A percentile compares a stretch with the other conserved stretches of the same genome.
Conservation (phyloP, 2,888 invertebrate genomes). For the Congeria kusceri region DNA sequence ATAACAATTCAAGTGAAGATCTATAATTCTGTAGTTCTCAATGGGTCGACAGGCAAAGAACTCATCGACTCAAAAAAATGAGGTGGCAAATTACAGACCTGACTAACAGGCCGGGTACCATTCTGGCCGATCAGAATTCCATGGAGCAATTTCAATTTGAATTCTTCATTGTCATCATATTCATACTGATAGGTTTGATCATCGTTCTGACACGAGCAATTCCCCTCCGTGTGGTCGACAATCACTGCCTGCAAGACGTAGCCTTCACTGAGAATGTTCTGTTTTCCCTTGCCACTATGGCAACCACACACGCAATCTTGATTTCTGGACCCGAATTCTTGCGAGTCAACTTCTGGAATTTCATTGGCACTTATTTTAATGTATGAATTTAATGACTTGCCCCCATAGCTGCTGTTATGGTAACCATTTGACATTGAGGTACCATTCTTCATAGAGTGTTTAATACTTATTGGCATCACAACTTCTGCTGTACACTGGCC, state of each 20-base stretch:
- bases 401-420: neutral
- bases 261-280: conserved; percentile 30
- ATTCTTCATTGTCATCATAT: neutral
- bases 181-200: neutral
- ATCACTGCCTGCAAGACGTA: conserved; percentile 46
- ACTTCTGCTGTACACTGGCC: conserved; percentile 6
- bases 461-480: conserved; percentile 14
- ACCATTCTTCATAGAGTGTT: neutral
- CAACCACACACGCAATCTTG: conserved; percentile 33
- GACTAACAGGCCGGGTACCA: conserved; percentile 50
- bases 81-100: conserved; percentile 63
- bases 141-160: neutral
- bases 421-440: neutral
- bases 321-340: neutral
- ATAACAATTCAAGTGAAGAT: too few relatives aligned
- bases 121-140: conserved; percentile 18
- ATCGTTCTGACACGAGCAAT: conserved; percentile 32
- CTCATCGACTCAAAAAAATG: conserved; percentile 69
- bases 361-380: conserved; percentile 43
- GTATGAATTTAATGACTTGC: conserved; percentile 42
- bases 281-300: conserved; percentile 17
- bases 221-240: conserved; percentile 18
- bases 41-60: conserved; percentile 45
- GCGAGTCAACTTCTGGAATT: neutral
- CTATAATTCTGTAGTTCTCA: conserved; percentile 52